Percentiles rank a stretch among this genome's conserved stretches.
Evolutionary conservation across 1,140 invertebrate species (phyloP).

Genomic region (Drosophila micromelanica): DNA sequence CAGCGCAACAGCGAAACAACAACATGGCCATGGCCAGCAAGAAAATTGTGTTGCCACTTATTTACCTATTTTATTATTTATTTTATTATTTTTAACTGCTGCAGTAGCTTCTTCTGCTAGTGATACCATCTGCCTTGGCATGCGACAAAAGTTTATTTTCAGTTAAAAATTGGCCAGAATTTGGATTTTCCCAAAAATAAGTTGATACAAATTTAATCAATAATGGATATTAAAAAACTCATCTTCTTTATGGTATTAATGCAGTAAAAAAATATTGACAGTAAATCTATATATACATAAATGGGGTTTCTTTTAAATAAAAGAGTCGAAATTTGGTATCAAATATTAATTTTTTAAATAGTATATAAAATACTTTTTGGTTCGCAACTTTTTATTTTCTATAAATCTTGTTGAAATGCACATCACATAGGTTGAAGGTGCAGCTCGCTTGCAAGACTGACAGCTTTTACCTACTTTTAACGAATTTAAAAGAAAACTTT

Average conservation of each 20-base stretch:
- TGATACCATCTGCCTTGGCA: not conserved
- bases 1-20: constrained; percentile 6
- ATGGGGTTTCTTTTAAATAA: no score
- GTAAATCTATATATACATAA: no score
- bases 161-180: not conserved
- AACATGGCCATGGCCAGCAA: constrained; percentile 9
- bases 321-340: no score
- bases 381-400: not conserved
- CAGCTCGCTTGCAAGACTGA: constrained; percentile 4
- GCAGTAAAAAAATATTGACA: no score
- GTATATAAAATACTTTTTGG: no score
- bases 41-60: constrained; percentile 57
- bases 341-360: no score
- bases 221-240: no score
- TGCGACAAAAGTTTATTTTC: not conserved
- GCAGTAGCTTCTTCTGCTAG: not conserved
- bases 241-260: no score
- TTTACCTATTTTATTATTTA: constrained; percentile 58
- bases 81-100: constrained; percentile 16
- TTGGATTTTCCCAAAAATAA: no score
- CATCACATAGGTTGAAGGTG: not conserved
- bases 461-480: constrained; percentile 14
- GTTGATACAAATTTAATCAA: no score
- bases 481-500: constrained; percentile 28
- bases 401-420: not conserved